These are phyloP conservation scores for Corythornis cristatus DNA, from an alignment of 2,113 vertebrate genomes.

Conservation along the genomic window DNA sequence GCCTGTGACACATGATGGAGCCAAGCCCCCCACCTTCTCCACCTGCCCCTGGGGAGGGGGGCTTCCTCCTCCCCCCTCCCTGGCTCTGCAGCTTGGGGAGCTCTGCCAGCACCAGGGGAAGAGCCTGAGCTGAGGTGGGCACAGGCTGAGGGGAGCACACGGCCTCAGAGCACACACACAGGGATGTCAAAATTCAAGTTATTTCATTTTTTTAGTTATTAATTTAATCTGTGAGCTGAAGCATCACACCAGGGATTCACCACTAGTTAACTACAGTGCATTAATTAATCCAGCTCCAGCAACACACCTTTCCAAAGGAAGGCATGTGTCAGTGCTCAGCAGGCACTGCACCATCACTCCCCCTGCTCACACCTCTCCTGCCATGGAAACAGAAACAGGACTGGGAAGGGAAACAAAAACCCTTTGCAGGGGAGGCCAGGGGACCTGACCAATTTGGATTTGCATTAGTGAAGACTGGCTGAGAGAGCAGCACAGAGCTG, in stretches of 20 bases:
- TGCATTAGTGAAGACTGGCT: neutral
- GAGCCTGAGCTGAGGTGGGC: neutral
- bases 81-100: rapidly evolving
- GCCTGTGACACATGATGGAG: neutral
- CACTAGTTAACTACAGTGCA: neutral
- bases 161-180: neutral
- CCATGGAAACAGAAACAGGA: neutral
- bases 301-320: neutral
- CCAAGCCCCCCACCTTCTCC: neutral
- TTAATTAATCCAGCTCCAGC: neutral
- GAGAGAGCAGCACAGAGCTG: neutral
- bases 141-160: rapidly evolving
- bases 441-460: neutral
- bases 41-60: neutral
- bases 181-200: neutral
- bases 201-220: neutral
- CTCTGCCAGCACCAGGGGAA: neutral
- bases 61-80: neutral
- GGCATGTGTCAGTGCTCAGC: neutral
- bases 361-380: neutral
- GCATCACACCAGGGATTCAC: neutral
- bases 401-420: neutral
- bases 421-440: neutral
- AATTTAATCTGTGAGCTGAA: neutral
- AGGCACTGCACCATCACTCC: neutral